phyloP scores from a whole-genome alignment of 2,888 invertebrate species.

The Limenitis camilla region DNA sequence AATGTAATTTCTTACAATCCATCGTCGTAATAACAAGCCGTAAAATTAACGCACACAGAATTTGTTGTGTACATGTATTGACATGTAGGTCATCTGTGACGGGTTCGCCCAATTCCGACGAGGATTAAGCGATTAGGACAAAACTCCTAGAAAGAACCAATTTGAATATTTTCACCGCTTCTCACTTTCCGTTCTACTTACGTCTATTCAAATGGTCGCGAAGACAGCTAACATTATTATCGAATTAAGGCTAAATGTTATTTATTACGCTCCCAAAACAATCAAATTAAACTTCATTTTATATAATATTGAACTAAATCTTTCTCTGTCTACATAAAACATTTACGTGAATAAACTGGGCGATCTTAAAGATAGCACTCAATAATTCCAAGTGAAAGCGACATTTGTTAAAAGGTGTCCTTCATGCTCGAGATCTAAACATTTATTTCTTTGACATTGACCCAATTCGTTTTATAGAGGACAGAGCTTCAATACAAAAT shows the following conservation, averaged over 20 bases:
- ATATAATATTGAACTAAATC: slow-evolving; percentile 1
- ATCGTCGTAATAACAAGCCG: no score
- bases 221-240: slow-evolving; percentile 15
- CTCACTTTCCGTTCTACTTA: slow-evolving; percentile 10
- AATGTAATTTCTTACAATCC: no score
- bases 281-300: not conserved
- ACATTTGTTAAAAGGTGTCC: slow-evolving; percentile 1
- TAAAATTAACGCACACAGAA: not conserved
- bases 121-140: slow-evolving; percentile 26
- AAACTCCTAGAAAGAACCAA: slow-evolving; percentile 17
- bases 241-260: slow-evolving; percentile 8
- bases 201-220: not conserved
- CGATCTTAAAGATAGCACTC: not conserved
- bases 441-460: slow-evolving; percentile 19
- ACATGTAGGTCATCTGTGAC: slow-evolving; percentile 18
- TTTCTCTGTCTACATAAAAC: not conserved
- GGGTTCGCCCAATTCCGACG: slow-evolving; percentile 14
- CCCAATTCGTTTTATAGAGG: slow-evolving; percentile 17
- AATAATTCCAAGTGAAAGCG: slow-evolving; percentile 1
- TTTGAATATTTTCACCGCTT: slow-evolving; percentile 5
- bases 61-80: no score
- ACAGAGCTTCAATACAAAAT: slow-evolving; percentile 9
- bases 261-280: slow-evolving; percentile 2
- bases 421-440: slow-evolving; percentile 3
- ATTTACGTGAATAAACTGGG: not conserved